A percentile compares a stretch with the other conserved stretches of the same genome.
Evolutionary conservation across 2,888 invertebrate species (phyloP).

Genomic region (Eurois occulta): DNA sequence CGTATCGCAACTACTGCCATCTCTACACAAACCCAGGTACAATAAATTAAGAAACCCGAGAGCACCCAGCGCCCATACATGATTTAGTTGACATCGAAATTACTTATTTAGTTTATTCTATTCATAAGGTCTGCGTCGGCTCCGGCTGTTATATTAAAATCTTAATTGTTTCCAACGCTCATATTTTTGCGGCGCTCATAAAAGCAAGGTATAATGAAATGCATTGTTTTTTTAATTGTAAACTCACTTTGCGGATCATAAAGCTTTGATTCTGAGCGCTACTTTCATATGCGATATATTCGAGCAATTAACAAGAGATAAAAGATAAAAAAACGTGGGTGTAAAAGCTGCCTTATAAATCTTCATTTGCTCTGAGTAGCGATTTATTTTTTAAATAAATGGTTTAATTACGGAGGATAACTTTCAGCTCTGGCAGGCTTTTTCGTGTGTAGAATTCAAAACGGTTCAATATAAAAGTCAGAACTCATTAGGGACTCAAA

Average conservation of each 20-base stretch:
- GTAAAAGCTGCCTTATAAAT: constrained; percentile 51
- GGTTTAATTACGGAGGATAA: constrained; percentile 52
- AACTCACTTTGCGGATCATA: constrained; percentile 62
- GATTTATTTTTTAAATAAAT: constrained; percentile 50
- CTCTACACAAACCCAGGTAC: constrained; percentile 33
- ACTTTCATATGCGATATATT: constrained; percentile 57
- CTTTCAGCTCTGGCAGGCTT: constrained; percentile 28
- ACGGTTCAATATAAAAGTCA: constrained; percentile 50
- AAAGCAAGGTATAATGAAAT: constrained; percentile 66
- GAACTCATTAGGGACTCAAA: constrained; percentile 57
- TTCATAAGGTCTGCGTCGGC: constrained; percentile 62
- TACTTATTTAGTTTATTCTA: constrained; percentile 74
- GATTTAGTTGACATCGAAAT: constrained; percentile 79
- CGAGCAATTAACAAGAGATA: constrained; percentile 56
- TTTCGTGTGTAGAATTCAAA: constrained; percentile 40
- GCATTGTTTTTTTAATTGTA: constrained; percentile 63
- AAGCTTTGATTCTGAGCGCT: constrained; percentile 52
- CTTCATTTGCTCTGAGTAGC: constrained; percentile 46
- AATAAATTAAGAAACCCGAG: constrained; percentile 63
- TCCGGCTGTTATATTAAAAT: constrained; percentile 70
- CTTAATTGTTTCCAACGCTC: constrained; percentile 83
- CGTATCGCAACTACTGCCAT: constrained; percentile 34
- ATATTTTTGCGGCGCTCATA: constrained; percentile 75
- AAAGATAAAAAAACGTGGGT: constrained; percentile 54
- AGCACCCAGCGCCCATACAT: constrained; percentile 59